Percentiles rank a stretch among this genome's conserved stretches.
These are phyloP conservation scores for Octonoba sinensis DNA, from an alignment of 2,888 invertebrate species.

Conservation along the genomic window DNA sequence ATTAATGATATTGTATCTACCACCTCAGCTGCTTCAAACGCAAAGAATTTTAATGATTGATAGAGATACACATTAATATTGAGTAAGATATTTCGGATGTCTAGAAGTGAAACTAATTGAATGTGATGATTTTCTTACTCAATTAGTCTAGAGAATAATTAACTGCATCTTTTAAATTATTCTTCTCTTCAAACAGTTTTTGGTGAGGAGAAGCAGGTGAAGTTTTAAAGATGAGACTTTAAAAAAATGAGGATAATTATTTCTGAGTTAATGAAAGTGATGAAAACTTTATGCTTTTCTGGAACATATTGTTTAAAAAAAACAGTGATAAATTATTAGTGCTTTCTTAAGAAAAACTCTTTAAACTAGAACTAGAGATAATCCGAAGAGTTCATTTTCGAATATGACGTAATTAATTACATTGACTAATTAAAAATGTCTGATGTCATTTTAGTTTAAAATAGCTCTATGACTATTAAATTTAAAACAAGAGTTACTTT, in stretches of 20 bases:
- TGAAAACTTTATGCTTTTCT: slow-evolving; percentile 16
- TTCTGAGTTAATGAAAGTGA: slow-evolving; percentile 42
- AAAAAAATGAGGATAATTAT: slow-evolving; percentile 29
- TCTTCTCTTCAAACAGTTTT: not conserved
- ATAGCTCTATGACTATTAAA: too few species aligned
- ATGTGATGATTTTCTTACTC: slow-evolving; percentile 22
- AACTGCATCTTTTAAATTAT: slow-evolving; percentile 16
- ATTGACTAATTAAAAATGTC: too few species aligned
- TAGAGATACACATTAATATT: too few species aligned
- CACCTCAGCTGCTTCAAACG: too few species aligned
- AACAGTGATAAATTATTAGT: slow-evolving; percentile 45
- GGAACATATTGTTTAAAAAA: slow-evolving; percentile 32
- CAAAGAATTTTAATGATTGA: too few species aligned
- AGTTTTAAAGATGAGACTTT: not conserved
- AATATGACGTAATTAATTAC: not conserved
- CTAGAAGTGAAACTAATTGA: not conserved
- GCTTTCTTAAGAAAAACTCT: slow-evolving; percentile 5
- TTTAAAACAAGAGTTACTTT: too few species aligned
- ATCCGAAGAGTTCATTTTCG: slow-evolving; percentile 35
- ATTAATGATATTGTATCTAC: too few species aligned
- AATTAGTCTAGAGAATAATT: slow-evolving; percentile 42
- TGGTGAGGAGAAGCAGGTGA: not conserved
- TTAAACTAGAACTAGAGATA: slow-evolving; percentile 19
- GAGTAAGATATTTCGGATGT: too few species aligned
- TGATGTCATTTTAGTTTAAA: too few species aligned